A percentile compares a stretch with the other conserved stretches of the same genome.
phyloP scores from a whole-genome alignment of 2,797 vertebrate genomes.

The Lagodon rhomboides region DNA sequence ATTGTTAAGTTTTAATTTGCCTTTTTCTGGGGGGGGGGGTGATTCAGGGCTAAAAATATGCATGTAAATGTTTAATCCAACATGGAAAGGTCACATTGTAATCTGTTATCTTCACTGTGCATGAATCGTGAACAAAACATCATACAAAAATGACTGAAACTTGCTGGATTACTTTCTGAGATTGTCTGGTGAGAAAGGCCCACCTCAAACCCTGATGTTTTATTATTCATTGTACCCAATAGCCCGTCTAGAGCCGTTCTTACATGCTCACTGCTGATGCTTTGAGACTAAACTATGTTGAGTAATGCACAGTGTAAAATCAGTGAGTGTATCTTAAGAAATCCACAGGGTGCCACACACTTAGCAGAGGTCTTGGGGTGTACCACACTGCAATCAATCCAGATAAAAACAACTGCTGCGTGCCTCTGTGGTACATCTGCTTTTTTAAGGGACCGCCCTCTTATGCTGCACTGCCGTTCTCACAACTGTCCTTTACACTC shows the following conservation, averaged over 20 bases:
- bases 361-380: neutral
- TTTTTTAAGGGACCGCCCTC: constrained; percentile 25
- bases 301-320: neutral
- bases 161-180: neutral
- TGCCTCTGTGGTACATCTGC: constrained; percentile 25
- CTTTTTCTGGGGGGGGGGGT: no score
- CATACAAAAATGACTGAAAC: neutral
- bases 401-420: constrained; percentile 14
- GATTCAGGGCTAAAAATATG: neutral
- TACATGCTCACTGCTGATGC: neutral
- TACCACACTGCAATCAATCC: constrained; percentile 9
- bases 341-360: neutral
- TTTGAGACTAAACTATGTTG: neutral
- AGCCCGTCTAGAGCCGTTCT: neutral
- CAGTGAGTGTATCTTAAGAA: neutral
- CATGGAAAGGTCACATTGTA: neutral
- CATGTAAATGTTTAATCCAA: neutral
- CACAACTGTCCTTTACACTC: neutral
- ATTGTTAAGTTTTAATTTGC: no score
- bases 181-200: neutral
- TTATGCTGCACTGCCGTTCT: neutral
- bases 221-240: neutral
- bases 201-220: neutral
- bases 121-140: neutral
- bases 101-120: neutral